Evolutionary conservation across 2,113 vertebrate species (phyloP), one percentile per base, ranked within the genome.

Genomic region (Podilymbus podiceps): DNA sequence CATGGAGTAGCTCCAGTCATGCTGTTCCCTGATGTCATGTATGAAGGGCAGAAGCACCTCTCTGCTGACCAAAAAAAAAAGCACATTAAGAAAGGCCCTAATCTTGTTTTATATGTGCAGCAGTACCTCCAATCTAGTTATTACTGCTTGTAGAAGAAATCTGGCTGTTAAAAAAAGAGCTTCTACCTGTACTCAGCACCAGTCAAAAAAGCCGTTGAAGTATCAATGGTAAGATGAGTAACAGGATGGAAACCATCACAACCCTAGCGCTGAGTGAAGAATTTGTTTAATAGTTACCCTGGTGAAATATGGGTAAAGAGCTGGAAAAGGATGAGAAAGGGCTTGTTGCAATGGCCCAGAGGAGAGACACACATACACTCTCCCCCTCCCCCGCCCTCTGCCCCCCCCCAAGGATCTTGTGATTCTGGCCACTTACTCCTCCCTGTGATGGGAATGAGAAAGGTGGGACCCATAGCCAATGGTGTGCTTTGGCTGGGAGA

Each of bases 21-120:
- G n/a, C 53, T 35, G 6, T 20, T 40, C 33, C 19, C 12, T 56
- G 49, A 16, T 30, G 15, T 0, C 2, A 3, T 2, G 6, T 35
- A 10, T 6, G 27, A 38, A 60, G 35, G 23, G 47, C 31, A 67
- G 82, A 42, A 55, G 27, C 21, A 33, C 9, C 31, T 25, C 8
- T 35, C 38, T 42, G 18, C 46, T 68, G n/a, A 58, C 42, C 7
- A 47, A 53, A 86, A 79, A 44, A 38, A 38, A 38, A 38, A 38
- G 2, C 12, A 18, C 1, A 1, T 44, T 49, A 72, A 60, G 24
- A 30, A 79, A 50, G 31, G 14, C 30, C 5, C 6, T 71, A 42
- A 20, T 11, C 30, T 81, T 12, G 4, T 50, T 68, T 69, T 59
- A 33, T 1, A 2, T 0, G 11, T 52, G 33, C 17, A 58, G 44